Conservation (phyloP, 2,888 invertebrate species). For the Malthinus seriepunctatus region DNA sequence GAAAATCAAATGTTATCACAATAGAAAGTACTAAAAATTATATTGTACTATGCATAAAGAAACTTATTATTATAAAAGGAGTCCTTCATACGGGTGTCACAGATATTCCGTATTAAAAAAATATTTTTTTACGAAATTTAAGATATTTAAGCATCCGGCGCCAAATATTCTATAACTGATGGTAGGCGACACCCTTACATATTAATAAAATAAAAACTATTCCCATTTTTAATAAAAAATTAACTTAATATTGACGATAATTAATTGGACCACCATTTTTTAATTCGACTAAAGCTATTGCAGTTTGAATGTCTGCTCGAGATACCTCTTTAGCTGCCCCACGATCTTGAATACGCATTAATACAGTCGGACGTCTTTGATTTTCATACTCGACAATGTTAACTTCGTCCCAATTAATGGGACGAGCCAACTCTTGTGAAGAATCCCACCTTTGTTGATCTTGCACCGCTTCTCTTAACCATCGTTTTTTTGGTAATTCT, state of each 20-base stretch:
- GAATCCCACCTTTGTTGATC: slow-evolving; percentile 49
- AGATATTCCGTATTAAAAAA: no score
- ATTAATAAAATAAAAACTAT: neutral
- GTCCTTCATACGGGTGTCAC: no score
- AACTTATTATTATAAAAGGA: neutral
- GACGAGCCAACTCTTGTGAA: slow-evolving; percentile 57
- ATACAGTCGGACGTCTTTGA: slow-evolving; percentile 59
- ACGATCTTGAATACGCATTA: slow-evolving; percentile 52
- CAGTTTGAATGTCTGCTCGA: slow-evolving; percentile 60
- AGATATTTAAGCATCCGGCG: no score
- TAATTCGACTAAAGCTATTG: slow-evolving; percentile 64
- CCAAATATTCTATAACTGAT: neutral
- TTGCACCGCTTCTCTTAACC: slow-evolving; percentile 60
- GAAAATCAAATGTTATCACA: slow-evolving; percentile 12
- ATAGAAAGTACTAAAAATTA: slow-evolving; percentile 12
- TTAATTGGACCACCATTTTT: slow-evolving; percentile 47
- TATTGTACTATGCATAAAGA: neutral
- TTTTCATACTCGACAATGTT: slow-evolving; percentile 50
- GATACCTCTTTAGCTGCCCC: slow-evolving; percentile 44
- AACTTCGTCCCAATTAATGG: slow-evolving; percentile 56
- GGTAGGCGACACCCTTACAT: neutral
- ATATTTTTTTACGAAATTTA: neutral
- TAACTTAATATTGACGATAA: slow-evolving; percentile 26
- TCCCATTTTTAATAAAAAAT: neutral
- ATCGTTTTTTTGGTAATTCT: slow-evolving; percentile 62